These are phyloP conservation scores for Oenanthe oenanthe DNA, from an alignment of 2,113 vertebrate genomes.

Conservation along the genomic window DNA sequence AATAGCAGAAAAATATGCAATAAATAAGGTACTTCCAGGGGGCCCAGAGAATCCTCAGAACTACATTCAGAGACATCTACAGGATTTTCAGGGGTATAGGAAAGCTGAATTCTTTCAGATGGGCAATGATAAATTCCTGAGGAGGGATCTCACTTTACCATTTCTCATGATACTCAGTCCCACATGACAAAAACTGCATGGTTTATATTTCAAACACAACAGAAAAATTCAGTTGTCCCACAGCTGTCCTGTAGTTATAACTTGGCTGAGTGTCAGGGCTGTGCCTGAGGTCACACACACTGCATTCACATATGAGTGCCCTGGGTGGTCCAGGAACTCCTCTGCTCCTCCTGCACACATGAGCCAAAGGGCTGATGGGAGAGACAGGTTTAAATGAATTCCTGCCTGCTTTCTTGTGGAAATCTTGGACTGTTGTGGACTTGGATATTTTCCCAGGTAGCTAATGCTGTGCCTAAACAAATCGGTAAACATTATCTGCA, in stretches of 20 bases:
- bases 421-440: not conserved
- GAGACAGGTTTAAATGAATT: not conserved
- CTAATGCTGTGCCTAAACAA: not conserved
- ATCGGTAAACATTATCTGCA: not conserved
- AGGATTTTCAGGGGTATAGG: not conserved
- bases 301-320: not conserved
- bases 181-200: not conserved
- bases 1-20: not conserved
- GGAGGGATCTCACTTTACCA: not conserved
- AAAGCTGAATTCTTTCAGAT: not conserved
- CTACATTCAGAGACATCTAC: not conserved
- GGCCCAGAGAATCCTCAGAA: not conserved
- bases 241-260: not conserved
- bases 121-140: not conserved
- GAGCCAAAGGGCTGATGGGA: not conserved
- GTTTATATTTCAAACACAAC: not conserved
- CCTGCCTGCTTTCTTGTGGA: not conserved
- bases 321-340: not conserved
- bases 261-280: not conserved
- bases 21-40: not conserved
- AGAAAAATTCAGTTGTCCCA: not conserved
- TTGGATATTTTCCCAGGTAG: not conserved
- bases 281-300: not conserved
- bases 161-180: not conserved
- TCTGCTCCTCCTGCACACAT: not conserved